Evolutionary conservation across 53 echinoderm and acorn worm species (phyloP), one percentile per base, ranked within the genome.

Genomic region (Temnopleurus reevesii): DNA sequence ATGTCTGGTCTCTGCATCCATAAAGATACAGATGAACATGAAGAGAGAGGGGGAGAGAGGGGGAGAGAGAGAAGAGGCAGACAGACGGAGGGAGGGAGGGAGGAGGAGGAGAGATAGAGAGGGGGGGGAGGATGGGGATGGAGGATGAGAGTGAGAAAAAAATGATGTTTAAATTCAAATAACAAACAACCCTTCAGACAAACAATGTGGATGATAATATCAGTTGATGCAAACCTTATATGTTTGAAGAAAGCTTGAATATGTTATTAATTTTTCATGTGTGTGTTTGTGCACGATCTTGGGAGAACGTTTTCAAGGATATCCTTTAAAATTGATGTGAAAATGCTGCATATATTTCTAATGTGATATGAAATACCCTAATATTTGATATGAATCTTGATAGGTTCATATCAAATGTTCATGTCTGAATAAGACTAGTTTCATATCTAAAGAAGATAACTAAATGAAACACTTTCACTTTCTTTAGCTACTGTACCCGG

Each of bases 1-100:
- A 41, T 6, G 71, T 71, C 71, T 71, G 71, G 36, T 71, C 71
- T 38, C 36, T 71, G 71, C 71, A 71, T 71, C 71, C 43, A 71
- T 71, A 71, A 71, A 71, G 41, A 71, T 71, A 27, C 71, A n/a
- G 41, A 41, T 71, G 41, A 71, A 71, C 43, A 43, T 1, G 12
- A 15, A 58, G 53, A 53, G 53, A 53, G 12, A 53, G 13, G n/a
- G 53, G n/a, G 53, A 53, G 53, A 53, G 29, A 59, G 29, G 29
- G 27, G 29, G 59, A 59, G 9, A 6, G 35, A 65, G 65, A 41
- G 21, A n/a, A 41, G 41, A 38, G 43, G n/a, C n/a, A n/a, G n/a
- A n/a, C n/a, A n/a, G n/a, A 43, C 5, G 12, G 30, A 58, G 53
- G n/a, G 53, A 53, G 12, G n/a, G 13, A 53, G 53, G n/a, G 53